These are phyloP conservation scores for Lepidochrysops patricia DNA, from an alignment of 2,888 invertebrate species.

Conservation along the genomic window DNA sequence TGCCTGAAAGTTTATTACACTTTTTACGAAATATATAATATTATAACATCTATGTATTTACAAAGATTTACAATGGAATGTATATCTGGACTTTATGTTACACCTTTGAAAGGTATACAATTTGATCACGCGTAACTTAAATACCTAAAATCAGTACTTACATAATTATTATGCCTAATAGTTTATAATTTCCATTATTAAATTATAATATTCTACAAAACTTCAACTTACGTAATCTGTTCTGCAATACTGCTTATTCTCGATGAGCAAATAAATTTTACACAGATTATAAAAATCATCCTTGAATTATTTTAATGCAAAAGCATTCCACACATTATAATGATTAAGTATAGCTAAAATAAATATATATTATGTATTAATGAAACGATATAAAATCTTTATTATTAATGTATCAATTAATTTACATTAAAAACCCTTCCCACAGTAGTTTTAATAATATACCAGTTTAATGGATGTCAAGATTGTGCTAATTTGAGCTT, in stretches of 20 bases:
- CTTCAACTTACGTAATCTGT: conserved; percentile 46
- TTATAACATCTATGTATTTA: conserved; percentile 41
- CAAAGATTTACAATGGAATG: conserved; percentile 67
- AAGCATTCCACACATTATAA: background rate
- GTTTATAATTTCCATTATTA: conserved; percentile 26
- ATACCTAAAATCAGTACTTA: conserved; percentile 63
- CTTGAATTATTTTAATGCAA: conserved; percentile 14
- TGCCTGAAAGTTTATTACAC: conserved; percentile 33
- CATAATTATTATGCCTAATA: conserved; percentile 29
- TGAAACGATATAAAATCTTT: background rate
- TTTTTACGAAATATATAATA: conserved; percentile 15
- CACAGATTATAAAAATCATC: background rate
- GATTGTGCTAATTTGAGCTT: background rate
- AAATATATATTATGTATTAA: background rate
- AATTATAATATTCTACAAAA: conserved; percentile 30
- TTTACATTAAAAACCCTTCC: background rate
- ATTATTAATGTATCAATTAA: background rate
- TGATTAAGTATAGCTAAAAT: background rate
- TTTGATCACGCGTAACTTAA: conserved; percentile 41
- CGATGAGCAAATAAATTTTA: conserved; percentile 42
- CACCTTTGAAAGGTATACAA: conserved; percentile 46
- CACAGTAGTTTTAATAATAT: background rate
- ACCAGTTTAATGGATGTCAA: background rate
- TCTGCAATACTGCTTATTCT: conserved; percentile 49
- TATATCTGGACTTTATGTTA: conserved; percentile 60